Conservation (phyloP, 2,797 vertebrate genomes). For the Forpus xanthops region DNA sequence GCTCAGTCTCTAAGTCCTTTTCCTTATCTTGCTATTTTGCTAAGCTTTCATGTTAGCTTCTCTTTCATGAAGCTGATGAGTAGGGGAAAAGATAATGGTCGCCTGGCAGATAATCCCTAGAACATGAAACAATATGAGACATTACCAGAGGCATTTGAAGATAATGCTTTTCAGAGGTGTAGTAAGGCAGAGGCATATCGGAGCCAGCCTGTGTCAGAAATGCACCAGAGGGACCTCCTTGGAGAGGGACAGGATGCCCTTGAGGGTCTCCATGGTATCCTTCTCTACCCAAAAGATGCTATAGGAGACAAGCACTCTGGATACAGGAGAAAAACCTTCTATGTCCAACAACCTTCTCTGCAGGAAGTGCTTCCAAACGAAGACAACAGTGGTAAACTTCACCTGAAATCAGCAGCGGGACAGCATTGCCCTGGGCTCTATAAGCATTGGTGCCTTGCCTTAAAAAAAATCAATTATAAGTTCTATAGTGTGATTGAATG, state of each 20-base stretch:
- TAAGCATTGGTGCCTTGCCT: background rate
- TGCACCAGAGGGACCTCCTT: background rate
- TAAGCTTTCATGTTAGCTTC: background rate
- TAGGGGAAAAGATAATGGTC: background rate
- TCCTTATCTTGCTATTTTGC: background rate
- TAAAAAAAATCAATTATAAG: background rate
- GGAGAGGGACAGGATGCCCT: background rate
- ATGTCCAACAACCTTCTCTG: background rate
- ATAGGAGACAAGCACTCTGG: background rate
- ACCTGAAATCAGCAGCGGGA: background rate
- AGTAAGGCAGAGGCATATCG: background rate
- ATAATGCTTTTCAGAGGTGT: background rate
- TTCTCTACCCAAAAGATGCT: background rate
- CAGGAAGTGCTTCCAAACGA: background rate
- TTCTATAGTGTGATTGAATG: background rate
- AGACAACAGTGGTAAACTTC: background rate
- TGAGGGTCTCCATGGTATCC: background rate
- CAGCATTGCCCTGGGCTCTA: background rate
- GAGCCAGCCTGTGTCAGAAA: background rate
- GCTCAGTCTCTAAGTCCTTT: background rate
- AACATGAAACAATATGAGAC: background rate
- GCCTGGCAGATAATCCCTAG: background rate
- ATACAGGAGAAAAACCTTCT: slow-evolving; percentile 3
- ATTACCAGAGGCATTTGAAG: background rate
- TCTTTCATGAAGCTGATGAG: background rate